These are phyloP conservation scores for Sinelater perroti DNA, from an alignment of 2,888 invertebrate genomes.

Conservation along the genomic window DNA sequence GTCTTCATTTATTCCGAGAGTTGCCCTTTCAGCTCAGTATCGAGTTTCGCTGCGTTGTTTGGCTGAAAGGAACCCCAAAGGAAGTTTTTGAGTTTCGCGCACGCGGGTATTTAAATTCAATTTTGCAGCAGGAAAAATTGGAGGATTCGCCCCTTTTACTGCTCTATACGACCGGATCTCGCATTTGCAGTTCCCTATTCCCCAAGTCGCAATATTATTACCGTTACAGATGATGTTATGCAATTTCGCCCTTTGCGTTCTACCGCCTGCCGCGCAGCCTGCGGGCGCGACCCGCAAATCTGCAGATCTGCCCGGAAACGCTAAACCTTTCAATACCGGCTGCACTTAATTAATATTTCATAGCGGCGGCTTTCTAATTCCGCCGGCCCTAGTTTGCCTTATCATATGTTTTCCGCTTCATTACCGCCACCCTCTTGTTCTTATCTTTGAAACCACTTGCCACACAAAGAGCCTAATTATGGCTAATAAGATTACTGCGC, in stretches of 20 bases:
- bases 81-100: not conserved
- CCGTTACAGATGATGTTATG: constrained; percentile 13
- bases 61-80: too few relatives aligned
- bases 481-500: constrained; percentile 25
- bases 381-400: constrained; percentile 27
- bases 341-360: constrained; percentile 36
- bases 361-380: constrained; percentile 30
- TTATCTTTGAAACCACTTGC: constrained; percentile 32
- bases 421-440: constrained; percentile 26
- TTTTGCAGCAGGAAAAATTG: not conserved
- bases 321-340: constrained; percentile 17
- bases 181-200: not conserved
- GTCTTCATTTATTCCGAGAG: not conserved
- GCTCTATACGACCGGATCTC: not conserved
- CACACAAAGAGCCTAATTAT: constrained; percentile 21
- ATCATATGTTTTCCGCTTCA: constrained; percentile 35
- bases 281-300: not conserved
- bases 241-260: constrained; percentile 8
- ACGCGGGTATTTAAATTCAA: constrained; percentile 1
- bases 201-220: constrained; percentile 12
- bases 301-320: constrained; percentile 1
- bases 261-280: not conserved
- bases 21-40: too few relatives aligned
- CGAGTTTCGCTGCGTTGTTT: too few relatives aligned
- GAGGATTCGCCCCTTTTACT: not conserved